A percentile compares a stretch with the other conserved stretches of the same genome.
Evolutionary conservation across 2,888 invertebrate genomes (phyloP).

Genomic region (Xanthostigma xanthostigma): DNA sequence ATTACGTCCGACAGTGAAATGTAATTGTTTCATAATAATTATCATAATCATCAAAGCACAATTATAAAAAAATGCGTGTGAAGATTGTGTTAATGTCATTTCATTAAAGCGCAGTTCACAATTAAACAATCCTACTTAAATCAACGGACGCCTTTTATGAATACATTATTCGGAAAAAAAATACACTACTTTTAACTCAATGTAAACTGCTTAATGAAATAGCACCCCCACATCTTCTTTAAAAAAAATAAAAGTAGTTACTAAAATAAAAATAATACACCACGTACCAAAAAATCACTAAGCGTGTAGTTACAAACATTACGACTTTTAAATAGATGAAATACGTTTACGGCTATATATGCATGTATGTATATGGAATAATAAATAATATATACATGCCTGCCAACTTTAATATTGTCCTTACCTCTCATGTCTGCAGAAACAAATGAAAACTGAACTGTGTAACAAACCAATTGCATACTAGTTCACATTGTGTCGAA

Average conservation of each 20-base stretch:
- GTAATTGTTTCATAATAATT: neutral
- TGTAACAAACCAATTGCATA: too few species aligned
- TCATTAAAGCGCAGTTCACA: too few species aligned
- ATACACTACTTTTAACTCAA: too few species aligned
- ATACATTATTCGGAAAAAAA: too few species aligned
- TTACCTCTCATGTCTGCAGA: too few species aligned
- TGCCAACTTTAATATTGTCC: too few species aligned
- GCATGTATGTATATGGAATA: conserved; percentile 2
- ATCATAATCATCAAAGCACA: conserved; percentile 5
- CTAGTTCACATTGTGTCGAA: too few species aligned
- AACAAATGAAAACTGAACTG: too few species aligned
- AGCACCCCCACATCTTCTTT: conserved; percentile 1
- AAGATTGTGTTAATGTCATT: neutral
- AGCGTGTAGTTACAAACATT: conserved; percentile 7
- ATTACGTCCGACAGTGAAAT: neutral
- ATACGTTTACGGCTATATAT: neutral
- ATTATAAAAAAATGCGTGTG: conserved; percentile 5
- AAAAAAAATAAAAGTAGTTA: conserved; percentile 1
- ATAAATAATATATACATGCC: neutral
- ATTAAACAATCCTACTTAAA: too few species aligned
- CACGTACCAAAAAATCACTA: conserved; percentile 8
- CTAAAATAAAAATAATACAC: conserved; percentile 4
- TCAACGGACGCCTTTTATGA: too few species aligned
- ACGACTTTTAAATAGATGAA: conserved; percentile 5
- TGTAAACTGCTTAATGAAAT: too few species aligned